A percentile compares a stretch with the other conserved stretches of the same genome.
phyloP scores from a whole-genome alignment of 2,797 vertebrate species.

The Distichodus sexfasciatus region DNA sequence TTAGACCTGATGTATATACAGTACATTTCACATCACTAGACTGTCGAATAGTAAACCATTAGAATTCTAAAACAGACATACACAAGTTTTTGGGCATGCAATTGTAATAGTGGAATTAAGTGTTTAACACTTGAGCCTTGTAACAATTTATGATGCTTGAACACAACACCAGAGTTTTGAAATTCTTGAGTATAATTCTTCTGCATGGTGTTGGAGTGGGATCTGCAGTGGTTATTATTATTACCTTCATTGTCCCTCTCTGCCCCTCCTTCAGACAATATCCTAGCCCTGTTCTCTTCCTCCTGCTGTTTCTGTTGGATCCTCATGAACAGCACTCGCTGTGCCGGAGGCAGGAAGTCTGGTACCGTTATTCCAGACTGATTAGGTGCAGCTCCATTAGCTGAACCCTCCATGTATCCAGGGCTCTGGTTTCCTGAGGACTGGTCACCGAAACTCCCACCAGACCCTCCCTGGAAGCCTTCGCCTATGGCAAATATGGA shows the following conservation, averaged over 20 bases:
- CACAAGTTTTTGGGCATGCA: too few relatives aligned
- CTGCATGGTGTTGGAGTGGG: too few relatives aligned
- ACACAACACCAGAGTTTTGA: too few relatives aligned
- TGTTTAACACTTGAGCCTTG: too few relatives aligned
- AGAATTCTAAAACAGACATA: too few relatives aligned
- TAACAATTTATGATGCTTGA: too few relatives aligned
- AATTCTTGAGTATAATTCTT: too few relatives aligned
- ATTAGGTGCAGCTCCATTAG: conserved; percentile 61
- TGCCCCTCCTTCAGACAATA: conserved; percentile 79
- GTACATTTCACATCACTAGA: too few relatives aligned
- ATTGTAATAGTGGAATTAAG: too few relatives aligned
- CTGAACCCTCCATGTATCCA: conserved; percentile 57
- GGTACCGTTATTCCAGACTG: conserved; percentile 78
- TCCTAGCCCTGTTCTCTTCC: conserved; percentile 87
- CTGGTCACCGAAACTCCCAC: conserved; percentile 65
- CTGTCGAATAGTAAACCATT: too few relatives aligned
- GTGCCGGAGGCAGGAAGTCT: conserved; percentile 90
- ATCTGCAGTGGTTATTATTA: neutral
- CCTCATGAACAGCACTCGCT: conserved; percentile 89
- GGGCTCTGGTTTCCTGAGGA: conserved; percentile 60
- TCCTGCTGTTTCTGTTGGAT: conserved; percentile 97
- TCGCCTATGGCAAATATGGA: conserved; percentile 63
- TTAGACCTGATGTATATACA: too few relatives aligned
- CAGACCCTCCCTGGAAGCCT: conserved; percentile 71
- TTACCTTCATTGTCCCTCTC: conserved; percentile 84